Conservation (phyloP, 2,888 invertebrate genomes). For the Cerastis rubricosa region DNA sequence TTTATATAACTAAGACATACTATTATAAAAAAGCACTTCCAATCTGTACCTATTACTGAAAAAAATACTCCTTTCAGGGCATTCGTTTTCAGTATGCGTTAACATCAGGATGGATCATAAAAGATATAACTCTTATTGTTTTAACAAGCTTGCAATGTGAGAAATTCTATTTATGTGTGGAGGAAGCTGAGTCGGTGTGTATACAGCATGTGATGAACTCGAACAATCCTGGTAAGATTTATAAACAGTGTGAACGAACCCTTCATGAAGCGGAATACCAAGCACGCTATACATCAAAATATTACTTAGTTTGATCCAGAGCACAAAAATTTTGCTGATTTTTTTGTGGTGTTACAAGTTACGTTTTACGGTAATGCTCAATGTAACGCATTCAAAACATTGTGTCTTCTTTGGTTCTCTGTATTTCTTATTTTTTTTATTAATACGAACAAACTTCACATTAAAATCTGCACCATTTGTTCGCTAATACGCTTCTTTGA, state of each 20-base stretch:
- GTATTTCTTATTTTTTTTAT: not conserved
- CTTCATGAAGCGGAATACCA: not conserved
- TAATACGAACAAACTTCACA: not conserved
- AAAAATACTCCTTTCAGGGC: not conserved
- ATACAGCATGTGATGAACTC: slow-evolving; percentile 17
- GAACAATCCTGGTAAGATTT: slow-evolving; percentile 7
- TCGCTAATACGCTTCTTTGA: not conserved
- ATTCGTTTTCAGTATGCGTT: not conserved
- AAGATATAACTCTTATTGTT: slow-evolving; percentile 51
- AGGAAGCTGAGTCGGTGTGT: slow-evolving; percentile 48
- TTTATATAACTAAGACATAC: too few relatives aligned
- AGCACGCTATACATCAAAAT: too few relatives aligned
- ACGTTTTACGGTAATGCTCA: not conserved
- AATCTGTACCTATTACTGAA: too few relatives aligned
- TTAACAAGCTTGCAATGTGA: slow-evolving; percentile 58
- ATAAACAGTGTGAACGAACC: not conserved
- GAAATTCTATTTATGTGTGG: slow-evolving; percentile 58
- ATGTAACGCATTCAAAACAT: too few relatives aligned
- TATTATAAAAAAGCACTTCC: too few relatives aligned
- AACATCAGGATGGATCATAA: slow-evolving; percentile 11
- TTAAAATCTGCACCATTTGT: not conserved
- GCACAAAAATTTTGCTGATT: too few relatives aligned
- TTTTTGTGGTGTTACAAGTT: not conserved
- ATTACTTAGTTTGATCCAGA: too few relatives aligned
- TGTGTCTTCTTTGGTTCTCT: too few relatives aligned